Conservation (phyloP, 2,888 invertebrate species). For the Xanthia togata region DNA sequence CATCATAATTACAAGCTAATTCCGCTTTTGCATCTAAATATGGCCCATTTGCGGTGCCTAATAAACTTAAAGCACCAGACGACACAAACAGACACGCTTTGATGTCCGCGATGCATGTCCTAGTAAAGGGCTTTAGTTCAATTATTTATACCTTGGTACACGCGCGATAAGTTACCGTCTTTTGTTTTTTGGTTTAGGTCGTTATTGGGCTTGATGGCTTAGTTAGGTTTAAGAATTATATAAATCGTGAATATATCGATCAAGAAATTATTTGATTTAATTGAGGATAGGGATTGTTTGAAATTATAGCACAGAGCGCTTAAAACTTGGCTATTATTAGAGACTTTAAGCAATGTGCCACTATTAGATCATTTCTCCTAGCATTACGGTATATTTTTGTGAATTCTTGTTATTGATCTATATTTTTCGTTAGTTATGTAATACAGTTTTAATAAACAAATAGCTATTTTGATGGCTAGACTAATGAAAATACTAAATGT, state of each 20-base stretch:
- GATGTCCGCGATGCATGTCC: constrained; percentile 59
- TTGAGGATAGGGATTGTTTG: not conserved
- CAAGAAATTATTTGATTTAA: constrained; percentile 21
- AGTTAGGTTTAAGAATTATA: constrained; percentile 20
- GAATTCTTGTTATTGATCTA: no score
- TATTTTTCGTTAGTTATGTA: no score
- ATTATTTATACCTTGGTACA: constrained; percentile 57
- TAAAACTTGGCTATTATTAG: not conserved
- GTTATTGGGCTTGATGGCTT: constrained; percentile 38
- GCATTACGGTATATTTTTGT: not conserved
- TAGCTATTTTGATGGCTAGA: not conserved
- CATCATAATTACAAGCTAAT: constrained; percentile 17
- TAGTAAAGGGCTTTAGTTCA: constrained; percentile 45
- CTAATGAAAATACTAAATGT: not conserved
- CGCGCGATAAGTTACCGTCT: constrained; percentile 38
- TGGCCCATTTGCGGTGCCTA: constrained; percentile 44
- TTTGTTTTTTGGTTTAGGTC: constrained; percentile 49
- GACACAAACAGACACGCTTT: constrained; percentile 62
- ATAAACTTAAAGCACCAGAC: constrained; percentile 59
- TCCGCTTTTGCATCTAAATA: constrained; percentile 30
- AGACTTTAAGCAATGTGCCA: not conserved
- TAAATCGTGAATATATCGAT: constrained; percentile 9
- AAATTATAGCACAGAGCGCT: not conserved
- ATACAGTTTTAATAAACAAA: no score
- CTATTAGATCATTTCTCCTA: not conserved